Conservation (phyloP, 2,113 vertebrate species). For the Carollia perspicillata region DNA sequence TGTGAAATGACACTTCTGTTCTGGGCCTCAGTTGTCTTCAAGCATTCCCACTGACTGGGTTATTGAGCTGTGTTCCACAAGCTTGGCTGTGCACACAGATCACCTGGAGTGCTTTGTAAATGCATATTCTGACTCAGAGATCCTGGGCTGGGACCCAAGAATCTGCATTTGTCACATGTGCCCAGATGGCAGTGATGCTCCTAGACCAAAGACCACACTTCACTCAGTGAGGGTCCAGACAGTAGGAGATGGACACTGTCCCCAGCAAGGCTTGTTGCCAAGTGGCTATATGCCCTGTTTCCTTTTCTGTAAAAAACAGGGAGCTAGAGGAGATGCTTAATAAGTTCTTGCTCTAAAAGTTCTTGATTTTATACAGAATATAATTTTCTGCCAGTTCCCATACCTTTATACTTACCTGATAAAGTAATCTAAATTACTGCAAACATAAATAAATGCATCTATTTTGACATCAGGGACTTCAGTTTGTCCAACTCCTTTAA, state of each 20-base stretch:
- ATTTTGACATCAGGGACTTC: not conserved
- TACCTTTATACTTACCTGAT: slow-evolving; percentile 2
- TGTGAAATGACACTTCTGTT: not conserved
- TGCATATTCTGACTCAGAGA: not conserved
- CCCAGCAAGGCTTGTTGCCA: not conserved
- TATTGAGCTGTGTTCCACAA: not conserved
- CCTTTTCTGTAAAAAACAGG: not conserved
- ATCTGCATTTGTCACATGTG: not conserved
- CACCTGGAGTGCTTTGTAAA: not conserved
- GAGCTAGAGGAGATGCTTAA: not conserved
- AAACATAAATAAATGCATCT: not conserved
- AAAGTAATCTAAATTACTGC: not conserved
- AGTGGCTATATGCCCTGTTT: not conserved
- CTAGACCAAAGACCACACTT: not conserved
- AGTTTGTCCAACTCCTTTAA: not conserved
- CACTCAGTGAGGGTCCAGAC: not conserved
- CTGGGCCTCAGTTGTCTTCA: slow-evolving; percentile 15
- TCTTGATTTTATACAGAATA: not conserved
- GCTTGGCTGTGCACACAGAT: not conserved
- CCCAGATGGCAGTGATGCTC: not conserved
- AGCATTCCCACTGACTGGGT: not conserved
- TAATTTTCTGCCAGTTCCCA: slow-evolving; percentile 1
- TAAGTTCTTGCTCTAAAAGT: not conserved
- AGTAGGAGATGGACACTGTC: not conserved
- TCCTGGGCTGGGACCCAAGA: not conserved